Evolutionary conservation across 2,113 vertebrate species (phyloP).

Genomic region (Rana temporaria): DNA sequence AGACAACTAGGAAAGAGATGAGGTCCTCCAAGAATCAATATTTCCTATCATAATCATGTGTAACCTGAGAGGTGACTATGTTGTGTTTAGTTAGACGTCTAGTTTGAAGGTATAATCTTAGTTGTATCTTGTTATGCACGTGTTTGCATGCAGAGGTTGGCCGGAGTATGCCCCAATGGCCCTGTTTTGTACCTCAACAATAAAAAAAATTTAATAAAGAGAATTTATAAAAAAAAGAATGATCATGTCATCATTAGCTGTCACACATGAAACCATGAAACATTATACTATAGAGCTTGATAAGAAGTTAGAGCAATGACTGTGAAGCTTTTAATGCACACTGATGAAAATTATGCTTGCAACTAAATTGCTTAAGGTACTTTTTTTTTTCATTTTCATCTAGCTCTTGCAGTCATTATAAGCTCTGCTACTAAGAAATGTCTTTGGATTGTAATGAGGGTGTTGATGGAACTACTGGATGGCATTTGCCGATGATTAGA

Average conservation of each 20-base stretch:
- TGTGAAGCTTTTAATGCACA: constrained; percentile 33
- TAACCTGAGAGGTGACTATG: too few relatives aligned
- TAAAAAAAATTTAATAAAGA: too few relatives aligned
- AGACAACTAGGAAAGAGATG: too few relatives aligned
- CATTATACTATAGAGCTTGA: background rate
- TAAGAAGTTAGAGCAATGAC: constrained; percentile 12
- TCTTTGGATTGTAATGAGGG: constrained; percentile 36
- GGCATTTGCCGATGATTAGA: constrained; percentile 42
- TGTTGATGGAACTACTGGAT: constrained; percentile 25
- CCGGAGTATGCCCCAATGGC: too few relatives aligned
- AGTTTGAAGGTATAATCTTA: too few relatives aligned
- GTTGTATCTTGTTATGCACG: too few relatives aligned
- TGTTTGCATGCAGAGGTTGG: too few relatives aligned
- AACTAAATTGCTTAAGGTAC: constrained; percentile 39
- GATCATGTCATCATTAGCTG: background rate
- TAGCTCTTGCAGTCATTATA: constrained; percentile 37
- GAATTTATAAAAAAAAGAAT: too few relatives aligned
- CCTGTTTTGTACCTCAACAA: too few relatives aligned
- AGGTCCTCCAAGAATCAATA: too few relatives aligned
- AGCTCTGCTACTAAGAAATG: constrained; percentile 13
- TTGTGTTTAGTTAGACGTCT: too few relatives aligned
- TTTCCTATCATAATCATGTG: too few relatives aligned
- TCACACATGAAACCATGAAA: background rate
- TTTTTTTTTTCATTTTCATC: constrained; percentile 27
- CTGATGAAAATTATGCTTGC: constrained; percentile 46